A percentile compares a stretch with the other conserved stretches of the same genome.
Conservation (phyloP, 1,140 invertebrate genomes). For the Cydia fagiglandana region DNA sequence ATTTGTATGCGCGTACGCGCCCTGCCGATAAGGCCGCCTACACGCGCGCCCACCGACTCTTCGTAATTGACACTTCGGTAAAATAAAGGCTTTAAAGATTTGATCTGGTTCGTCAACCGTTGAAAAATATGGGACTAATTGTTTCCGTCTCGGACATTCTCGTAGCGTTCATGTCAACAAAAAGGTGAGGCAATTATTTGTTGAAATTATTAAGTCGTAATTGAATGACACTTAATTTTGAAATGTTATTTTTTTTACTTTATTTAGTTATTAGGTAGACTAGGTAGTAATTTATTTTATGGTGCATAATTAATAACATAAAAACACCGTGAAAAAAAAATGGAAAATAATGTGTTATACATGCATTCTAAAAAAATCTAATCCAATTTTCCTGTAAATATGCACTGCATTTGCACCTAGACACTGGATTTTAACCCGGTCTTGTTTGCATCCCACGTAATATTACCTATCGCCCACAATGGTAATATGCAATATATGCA, state of each 20-base stretch:
- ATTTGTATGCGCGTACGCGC: constrained; percentile 68
- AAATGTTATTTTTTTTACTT: background rate
- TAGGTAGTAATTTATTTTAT: background rate
- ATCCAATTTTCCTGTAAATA: background rate
- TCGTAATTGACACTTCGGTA: constrained; percentile 28
- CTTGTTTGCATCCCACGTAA: constrained; percentile 8
- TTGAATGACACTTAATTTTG: background rate
- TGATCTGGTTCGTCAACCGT: constrained; percentile 17
- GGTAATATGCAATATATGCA: background rate
- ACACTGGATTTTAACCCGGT: background rate
- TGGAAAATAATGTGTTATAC: too few relatives aligned
- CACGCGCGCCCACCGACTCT: constrained; percentile 32
- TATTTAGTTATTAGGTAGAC: background rate
- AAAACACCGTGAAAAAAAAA: too few relatives aligned
- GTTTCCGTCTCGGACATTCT: constrained; percentile 4
- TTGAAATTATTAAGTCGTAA: background rate
- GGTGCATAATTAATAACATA: too few relatives aligned
- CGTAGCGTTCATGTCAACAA: background rate
- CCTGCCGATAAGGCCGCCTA: constrained; percentile 53
- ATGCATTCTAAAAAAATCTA: background rate
- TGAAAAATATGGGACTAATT: constrained; percentile 14
- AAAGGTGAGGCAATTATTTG: background rate
- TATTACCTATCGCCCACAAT: constrained; percentile 11
- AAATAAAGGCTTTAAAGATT: constrained; percentile 22
- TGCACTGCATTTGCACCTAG: background rate